Evolutionary conservation across 2,888 invertebrate species (phyloP).

Genomic region (Rhyacophila evoluta): DNA sequence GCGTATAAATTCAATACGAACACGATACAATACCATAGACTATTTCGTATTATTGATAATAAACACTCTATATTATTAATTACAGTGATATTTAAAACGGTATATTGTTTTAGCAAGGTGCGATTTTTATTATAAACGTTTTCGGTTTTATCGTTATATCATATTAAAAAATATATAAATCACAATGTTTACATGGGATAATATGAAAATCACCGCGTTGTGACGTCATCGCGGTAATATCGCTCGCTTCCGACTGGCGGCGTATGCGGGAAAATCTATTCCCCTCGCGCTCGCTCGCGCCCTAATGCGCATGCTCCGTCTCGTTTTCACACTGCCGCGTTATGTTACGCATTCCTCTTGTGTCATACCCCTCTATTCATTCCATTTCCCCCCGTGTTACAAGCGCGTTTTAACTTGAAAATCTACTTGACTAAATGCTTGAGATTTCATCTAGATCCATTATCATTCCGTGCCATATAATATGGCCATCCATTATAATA

Average conservation of each 20-base stretch:
- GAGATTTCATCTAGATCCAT: not conserved
- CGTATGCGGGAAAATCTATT: conserved; percentile 33
- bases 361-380: conserved; percentile 17
- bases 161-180: conserved; percentile 20
- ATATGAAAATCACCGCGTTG: conserved; percentile 36
- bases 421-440: not conserved
- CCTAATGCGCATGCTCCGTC: conserved; percentile 40
- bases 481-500: too few species aligned
- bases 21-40: not conserved
- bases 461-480: not conserved
- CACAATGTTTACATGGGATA: conserved; percentile 43
- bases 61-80: not conserved
- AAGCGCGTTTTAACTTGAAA: not conserved
- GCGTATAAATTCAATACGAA: not conserved
- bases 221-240: conserved; percentile 36
- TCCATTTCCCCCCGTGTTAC: not conserved
- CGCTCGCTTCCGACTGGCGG: conserved; percentile 43
- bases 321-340: conserved; percentile 49
- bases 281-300: conserved; percentile 32
- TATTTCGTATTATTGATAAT: not conserved
- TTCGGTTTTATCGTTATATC: not conserved
- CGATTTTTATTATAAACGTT: not conserved
- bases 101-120: not conserved
- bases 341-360: conserved; percentile 40
- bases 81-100: not conserved